Percentiles rank a stretch among this genome's conserved stretches.
These are phyloP conservation scores for Tricholaema leucomelas DNA, from an alignment of 2,113 vertebrate genomes.

Conservation along the genomic window DNA sequence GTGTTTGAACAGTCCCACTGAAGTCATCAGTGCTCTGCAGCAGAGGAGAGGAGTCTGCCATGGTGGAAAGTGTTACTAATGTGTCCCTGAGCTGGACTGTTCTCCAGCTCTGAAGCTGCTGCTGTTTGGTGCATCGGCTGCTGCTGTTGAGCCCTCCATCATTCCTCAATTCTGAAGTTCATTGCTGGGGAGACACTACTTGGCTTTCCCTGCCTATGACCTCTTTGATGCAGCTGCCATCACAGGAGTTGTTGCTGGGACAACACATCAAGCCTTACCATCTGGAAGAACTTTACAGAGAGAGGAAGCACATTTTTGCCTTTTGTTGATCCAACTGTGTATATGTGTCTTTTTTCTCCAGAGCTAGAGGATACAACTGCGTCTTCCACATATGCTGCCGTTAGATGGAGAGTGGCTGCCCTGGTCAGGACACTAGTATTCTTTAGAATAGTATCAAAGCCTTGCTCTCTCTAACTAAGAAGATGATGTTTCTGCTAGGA, in stretches of 20 bases:
- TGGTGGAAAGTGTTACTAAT: neutral
- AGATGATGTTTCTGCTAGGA: neutral
- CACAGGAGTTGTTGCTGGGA: conserved; percentile 27
- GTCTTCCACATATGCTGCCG: neutral
- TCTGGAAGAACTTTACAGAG: conserved; percentile 36
- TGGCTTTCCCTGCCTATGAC: neutral
- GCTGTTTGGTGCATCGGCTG: neutral
- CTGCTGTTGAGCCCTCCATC: neutral
- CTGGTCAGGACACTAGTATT: neutral
- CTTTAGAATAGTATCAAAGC: neutral
- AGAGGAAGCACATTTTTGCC: conserved; percentile 39
- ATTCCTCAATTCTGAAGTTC: conserved; percentile 16
- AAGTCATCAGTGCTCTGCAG: neutral
- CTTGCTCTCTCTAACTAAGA: neutral
- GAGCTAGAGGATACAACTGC: neutral
- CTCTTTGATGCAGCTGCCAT: conserved; percentile 47
- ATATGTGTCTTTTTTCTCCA: neutral
- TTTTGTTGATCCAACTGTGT: neutral
- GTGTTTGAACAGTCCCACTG: neutral
- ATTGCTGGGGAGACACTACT: neutral
- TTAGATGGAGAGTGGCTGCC: neutral
- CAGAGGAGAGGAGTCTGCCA: neutral
- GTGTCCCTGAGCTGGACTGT: neutral
- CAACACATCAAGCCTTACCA: conserved; percentile 25
- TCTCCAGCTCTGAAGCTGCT: neutral